phyloP scores from a whole-genome alignment of 2,113 vertebrate genomes.

The Sigmodon hispidus region DNA sequence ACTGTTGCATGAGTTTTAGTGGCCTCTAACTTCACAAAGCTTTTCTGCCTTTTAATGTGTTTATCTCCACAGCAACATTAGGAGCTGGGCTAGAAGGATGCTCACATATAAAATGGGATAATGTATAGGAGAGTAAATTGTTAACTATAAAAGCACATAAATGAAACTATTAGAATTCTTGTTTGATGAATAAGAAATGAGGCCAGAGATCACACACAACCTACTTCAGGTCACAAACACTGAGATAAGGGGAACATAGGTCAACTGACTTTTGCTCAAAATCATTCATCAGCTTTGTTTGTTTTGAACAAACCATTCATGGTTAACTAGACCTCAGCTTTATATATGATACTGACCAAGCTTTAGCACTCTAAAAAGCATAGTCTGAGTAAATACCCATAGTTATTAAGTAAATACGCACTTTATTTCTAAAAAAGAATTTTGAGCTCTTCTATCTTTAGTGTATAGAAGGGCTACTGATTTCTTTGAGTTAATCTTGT shows the following conservation, averaged over 20 bases:
- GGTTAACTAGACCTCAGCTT: background rate
- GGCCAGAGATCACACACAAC: background rate
- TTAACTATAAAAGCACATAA: slow-evolving; percentile 15
- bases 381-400: background rate
- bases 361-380: background rate
- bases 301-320: background rate
- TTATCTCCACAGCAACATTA: slow-evolving; percentile 39
- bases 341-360: background rate
- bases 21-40: background rate
- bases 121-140: slow-evolving; percentile 14
- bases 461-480: no score
- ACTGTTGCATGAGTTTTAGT: background rate
- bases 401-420: background rate
- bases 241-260: background rate
- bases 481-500: no score
- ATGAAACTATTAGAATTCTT: background rate
- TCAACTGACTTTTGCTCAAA: background rate
- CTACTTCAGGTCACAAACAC: background rate
- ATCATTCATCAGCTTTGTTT: background rate
- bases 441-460: background rate
- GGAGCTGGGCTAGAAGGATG: background rate
- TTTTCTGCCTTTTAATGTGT: slow-evolving; percentile 29
- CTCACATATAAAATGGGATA: slow-evolving; percentile 32
- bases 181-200: background rate
- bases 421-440: background rate